These are phyloP conservation scores for Neopelma chrysocephalum DNA, from an alignment of 2,797 vertebrate species.

Conservation along the genomic window DNA sequence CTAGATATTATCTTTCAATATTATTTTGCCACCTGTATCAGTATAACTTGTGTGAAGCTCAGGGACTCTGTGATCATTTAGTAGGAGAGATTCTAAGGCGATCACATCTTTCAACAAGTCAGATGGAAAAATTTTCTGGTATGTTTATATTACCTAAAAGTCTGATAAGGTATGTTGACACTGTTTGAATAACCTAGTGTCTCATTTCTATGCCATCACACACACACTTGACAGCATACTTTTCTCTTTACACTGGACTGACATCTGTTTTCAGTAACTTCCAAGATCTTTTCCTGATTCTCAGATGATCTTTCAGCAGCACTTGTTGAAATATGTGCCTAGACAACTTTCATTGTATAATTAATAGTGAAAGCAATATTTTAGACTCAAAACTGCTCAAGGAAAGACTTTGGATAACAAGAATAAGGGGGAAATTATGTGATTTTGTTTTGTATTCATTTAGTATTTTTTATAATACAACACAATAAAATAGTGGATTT, in stretches of 20 bases:
- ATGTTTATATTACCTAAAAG: background rate
- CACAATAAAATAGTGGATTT: background rate
- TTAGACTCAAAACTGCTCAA: background rate
- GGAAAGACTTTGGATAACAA: background rate
- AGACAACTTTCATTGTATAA: background rate
- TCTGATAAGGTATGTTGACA: background rate
- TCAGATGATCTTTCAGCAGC: background rate
- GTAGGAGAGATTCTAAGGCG: slow-evolving; percentile 78
- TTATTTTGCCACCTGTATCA: slow-evolving; percentile 88
- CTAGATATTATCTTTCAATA: slow-evolving; percentile 87
- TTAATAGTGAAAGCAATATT: background rate
- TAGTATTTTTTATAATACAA: background rate
- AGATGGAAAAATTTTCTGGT: slow-evolving; percentile 63
- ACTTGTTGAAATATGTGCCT: background rate
- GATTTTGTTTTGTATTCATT: background rate
- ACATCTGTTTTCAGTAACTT: background rate
- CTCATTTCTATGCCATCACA: background rate
- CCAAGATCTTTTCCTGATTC: background rate
- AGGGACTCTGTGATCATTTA: slow-evolving; percentile 89
- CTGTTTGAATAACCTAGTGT: background rate
- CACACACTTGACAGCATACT: background rate
- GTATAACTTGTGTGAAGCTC: slow-evolving; percentile 88
- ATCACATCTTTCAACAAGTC: slow-evolving; percentile 58
- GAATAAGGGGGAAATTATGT: accelerated
- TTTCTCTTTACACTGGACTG: background rate